phyloP scores from a whole-genome alignment of 2,113 vertebrate genomes.

The Trematomus loennbergii region DNA sequence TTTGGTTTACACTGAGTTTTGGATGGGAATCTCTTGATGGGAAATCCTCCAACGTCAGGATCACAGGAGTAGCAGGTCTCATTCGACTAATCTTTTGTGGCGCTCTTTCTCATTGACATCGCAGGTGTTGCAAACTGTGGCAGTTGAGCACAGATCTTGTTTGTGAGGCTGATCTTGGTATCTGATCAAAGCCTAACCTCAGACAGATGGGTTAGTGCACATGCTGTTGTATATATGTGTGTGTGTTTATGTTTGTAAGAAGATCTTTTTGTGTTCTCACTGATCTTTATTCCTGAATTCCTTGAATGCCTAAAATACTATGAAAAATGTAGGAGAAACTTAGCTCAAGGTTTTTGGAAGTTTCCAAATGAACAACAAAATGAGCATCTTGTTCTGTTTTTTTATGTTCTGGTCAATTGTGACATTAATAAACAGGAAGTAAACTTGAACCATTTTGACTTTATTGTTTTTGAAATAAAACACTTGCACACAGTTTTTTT shows the following conservation, averaged over 20 bases:
- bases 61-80: constrained; percentile 12
- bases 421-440: constrained; percentile 41
- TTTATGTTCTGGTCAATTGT: constrained; percentile 20
- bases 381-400: background rate
- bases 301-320: background rate
- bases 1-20: constrained; percentile 15
- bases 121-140: constrained; percentile 70
- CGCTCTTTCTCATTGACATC: constrained; percentile 32
- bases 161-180: constrained; percentile 63
- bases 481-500: constrained; percentile 77
- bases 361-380: background rate
- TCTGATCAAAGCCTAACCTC: constrained; percentile 77
- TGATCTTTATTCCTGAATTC: constrained; percentile 14
- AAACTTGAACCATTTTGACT: constrained; percentile 64
- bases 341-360: background rate
- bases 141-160: constrained; percentile 69
- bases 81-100: constrained; percentile 16
- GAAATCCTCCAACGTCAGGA: constrained; percentile 1
- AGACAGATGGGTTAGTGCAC: constrained; percentile 72
- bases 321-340: background rate
- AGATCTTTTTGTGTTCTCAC: background rate
- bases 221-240: background rate
- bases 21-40: constrained; percentile 3
- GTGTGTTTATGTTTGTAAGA: background rate
- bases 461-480: constrained; percentile 85